Percentiles rank a stretch among this genome's conserved stretches.
These are phyloP conservation scores for Caenorhabditis remanei DNA, from an alignment of 1,140 invertebrate species.

Conservation along the genomic window DNA sequence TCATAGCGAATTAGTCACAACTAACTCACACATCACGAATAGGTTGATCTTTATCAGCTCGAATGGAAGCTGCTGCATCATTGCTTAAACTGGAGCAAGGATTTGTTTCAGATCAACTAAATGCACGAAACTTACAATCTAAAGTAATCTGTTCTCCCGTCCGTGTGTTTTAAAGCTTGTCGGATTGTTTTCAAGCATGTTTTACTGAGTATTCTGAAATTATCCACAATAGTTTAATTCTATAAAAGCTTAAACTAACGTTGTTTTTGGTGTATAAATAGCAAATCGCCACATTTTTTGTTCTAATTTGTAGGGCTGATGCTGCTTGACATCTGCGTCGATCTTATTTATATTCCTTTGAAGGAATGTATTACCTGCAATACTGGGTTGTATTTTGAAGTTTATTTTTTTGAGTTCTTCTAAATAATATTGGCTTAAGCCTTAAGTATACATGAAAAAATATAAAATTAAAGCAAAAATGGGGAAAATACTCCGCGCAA, in stretches of 20 bases:
- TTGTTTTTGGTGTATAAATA: slow-evolving; percentile 14
- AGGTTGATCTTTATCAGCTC: neutral
- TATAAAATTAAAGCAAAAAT: neutral
- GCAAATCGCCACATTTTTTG: slow-evolving; percentile 32
- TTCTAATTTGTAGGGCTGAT: neutral
- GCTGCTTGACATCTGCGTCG: slow-evolving; percentile 3
- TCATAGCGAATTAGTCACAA: neutral
- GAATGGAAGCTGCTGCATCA: neutral
- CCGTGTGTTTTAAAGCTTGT: slow-evolving; percentile 18
- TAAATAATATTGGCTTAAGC: too few relatives aligned
- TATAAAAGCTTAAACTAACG: neutral
- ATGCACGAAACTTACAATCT: slow-evolving; percentile 8
- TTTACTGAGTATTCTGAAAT: slow-evolving; percentile 15
- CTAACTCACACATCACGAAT: neutral
- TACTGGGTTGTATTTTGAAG: neutral
- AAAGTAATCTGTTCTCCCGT: slow-evolving; percentile 3
- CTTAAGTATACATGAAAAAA: too few relatives aligned
- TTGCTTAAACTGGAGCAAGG: neutral
- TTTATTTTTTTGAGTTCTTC: too few relatives aligned
- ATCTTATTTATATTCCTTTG: slow-evolving; percentile 2
- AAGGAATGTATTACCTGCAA: slow-evolving; percentile 17
- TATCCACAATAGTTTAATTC: neutral
- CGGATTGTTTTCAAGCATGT: neutral
- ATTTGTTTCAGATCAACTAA: neutral
- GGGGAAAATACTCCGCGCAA: slow-evolving; percentile 9